phyloP scores from a whole-genome alignment of 2,888 invertebrate species.

The Phortica magna region DNA sequence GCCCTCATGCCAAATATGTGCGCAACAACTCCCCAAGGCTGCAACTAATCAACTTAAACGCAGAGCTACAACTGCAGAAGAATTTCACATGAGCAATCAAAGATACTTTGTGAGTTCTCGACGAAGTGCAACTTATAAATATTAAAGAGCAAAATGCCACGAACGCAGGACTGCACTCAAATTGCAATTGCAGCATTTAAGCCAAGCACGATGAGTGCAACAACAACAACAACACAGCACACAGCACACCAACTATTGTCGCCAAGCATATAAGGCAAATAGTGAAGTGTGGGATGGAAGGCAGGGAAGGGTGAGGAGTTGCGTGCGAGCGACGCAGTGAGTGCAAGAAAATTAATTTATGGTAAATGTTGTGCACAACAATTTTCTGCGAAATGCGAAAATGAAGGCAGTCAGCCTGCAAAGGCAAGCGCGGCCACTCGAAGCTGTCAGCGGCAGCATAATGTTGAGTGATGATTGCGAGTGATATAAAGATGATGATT shows the following conservation, averaged over 20 bases:
- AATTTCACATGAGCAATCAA: constrained; percentile 22
- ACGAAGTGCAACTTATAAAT: constrained; percentile 25
- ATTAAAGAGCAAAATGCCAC: neutral
- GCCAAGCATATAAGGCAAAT: constrained; percentile 24
- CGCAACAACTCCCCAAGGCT: constrained; percentile 15
- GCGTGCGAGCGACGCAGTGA: neutral
- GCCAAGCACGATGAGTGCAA: neutral
- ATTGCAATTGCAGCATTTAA: constrained; percentile 6
- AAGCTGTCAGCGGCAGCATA: constrained; percentile 41
- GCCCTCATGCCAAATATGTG: constrained; percentile 20
- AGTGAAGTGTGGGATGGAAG: neutral
- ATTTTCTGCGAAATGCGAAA: constrained; percentile 38
- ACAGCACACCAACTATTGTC: neutral
- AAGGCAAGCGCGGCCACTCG: constrained; percentile 4
- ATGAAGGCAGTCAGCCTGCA: constrained; percentile 1
- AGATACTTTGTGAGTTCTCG: neutral
- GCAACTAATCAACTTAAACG: constrained; percentile 16
- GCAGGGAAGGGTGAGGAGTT: constrained; percentile 2
- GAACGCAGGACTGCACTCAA: neutral
- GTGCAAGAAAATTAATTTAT: constrained; percentile 57
- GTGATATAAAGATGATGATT: constrained; percentile 5
- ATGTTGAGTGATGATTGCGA: constrained; percentile 45
- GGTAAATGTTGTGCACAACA: constrained; percentile 52
- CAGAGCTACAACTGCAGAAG: neutral
- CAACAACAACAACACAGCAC: neutral